phyloP scores from a whole-genome alignment of 2,797 vertebrate species.

The Sardinella longiceps region DNA sequence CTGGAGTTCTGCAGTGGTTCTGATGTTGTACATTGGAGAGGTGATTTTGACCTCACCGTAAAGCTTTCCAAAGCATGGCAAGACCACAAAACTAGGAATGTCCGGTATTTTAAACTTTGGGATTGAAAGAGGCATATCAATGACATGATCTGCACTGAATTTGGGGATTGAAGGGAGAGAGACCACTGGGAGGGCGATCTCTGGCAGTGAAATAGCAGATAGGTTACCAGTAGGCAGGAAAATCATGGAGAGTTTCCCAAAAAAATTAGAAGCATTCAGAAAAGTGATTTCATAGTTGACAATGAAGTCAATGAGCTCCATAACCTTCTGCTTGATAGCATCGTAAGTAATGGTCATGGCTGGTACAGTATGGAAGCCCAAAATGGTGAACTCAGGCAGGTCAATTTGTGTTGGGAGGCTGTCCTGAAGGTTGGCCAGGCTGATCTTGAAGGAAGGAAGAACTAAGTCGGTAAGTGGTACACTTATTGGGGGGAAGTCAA shows the following conservation, averaged over 20 bases:
- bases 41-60: constrained; percentile 77
- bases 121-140: constrained; percentile 78
- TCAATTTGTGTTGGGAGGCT: constrained; percentile 80
- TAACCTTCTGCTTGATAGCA: constrained; percentile 81
- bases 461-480: constrained; percentile 86
- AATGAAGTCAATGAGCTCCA: constrained; percentile 81
- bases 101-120: constrained; percentile 85
- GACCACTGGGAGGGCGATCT: constrained; percentile 77
- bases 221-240: constrained; percentile 78
- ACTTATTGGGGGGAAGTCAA: constrained; percentile 79
- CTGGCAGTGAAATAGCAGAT: constrained; percentile 78
- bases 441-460: constrained; percentile 79
- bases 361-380: constrained; percentile 74
- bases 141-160: constrained; percentile 74
- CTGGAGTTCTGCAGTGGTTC: constrained; percentile 75
- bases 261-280: constrained; percentile 75
- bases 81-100: constrained; percentile 75
- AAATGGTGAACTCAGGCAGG: constrained; percentile 84
- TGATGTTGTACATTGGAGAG: constrained; percentile 83
- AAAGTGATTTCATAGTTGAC: constrained; percentile 76
- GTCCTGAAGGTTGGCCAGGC: constrained; percentile 70
- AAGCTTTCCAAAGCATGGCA: constrained; percentile 90
- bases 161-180: constrained; percentile 82
- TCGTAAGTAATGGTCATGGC: constrained; percentile 81
- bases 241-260: constrained; percentile 79